A percentile compares a stretch with the other conserved stretches of the same genome.
Evolutionary conservation across 1,140 invertebrate genomes (phyloP).

Genomic region (Zaprionus davidi): DNA sequence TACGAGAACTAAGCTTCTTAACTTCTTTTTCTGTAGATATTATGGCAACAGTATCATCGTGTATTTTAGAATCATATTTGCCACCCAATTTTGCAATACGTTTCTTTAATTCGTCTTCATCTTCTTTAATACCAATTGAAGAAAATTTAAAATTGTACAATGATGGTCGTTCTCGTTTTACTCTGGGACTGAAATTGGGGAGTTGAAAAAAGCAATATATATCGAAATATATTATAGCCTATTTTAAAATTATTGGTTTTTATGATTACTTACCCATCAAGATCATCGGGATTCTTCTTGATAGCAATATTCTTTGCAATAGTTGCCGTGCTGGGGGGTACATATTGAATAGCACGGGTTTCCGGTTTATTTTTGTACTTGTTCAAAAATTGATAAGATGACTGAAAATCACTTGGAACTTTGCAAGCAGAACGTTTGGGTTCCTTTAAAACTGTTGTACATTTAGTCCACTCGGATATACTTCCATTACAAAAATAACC

Average conservation of each 20-base stretch:
- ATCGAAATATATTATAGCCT: background rate
- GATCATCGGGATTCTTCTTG: slow-evolving; percentile 86
- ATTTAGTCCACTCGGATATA: slow-evolving; percentile 96
- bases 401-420: slow-evolving; percentile 89
- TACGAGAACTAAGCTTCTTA: slow-evolving; percentile 88
- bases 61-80: slow-evolving; percentile 88
- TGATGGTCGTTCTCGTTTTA: slow-evolving; percentile 87
- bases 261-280: slow-evolving; percentile 78
- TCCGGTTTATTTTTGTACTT: slow-evolving; percentile 88
- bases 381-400: slow-evolving; percentile 87
- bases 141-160: slow-evolving; percentile 93
- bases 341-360: slow-evolving; percentile 87
- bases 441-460: slow-evolving; percentile 89
- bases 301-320: slow-evolving; percentile 74
- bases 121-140: slow-evolving; percentile 87
- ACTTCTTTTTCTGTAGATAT: slow-evolving; percentile 90
- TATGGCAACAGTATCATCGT: slow-evolving; percentile 89
- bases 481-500: slow-evolving; percentile 93
- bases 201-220: background rate
- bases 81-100: slow-evolving; percentile 91
- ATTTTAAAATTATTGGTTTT: background rate
- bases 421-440: slow-evolving; percentile 91
- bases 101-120: slow-evolving; percentile 88
- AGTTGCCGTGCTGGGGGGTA: slow-evolving; percentile 84
- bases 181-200: slow-evolving; percentile 85